Percentiles rank a stretch among this genome's conserved stretches.
Evolutionary conservation across 2,888 invertebrate species (phyloP).

Genomic region (Caenorhabditis angaria): DNA sequence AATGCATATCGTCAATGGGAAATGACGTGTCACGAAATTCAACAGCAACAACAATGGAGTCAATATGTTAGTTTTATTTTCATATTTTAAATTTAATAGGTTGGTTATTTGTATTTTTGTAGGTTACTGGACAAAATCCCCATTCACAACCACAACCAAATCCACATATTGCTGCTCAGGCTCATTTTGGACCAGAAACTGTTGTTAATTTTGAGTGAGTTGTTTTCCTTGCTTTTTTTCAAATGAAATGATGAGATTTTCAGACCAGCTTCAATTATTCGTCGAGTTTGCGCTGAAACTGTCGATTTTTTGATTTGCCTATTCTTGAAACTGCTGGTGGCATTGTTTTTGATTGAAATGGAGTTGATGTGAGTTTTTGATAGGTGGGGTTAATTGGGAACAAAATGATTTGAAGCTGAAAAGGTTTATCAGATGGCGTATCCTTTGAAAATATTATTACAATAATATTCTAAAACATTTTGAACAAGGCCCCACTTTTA

Average conservation of each 20-base stretch:
- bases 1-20: slow-evolving; percentile 5
- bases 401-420: neutral
- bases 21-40: neutral
- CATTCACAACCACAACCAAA: neutral
- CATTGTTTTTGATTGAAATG: slow-evolving; percentile 57
- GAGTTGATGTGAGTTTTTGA: slow-evolving; percentile 55
- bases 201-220: slow-evolving; percentile 9
- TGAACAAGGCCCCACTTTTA: neutral
- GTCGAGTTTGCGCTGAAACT: slow-evolving; percentile 60
- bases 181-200: neutral
- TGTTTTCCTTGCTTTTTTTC: neutral
- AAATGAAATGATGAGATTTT: slow-evolving; percentile 8
- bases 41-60: neutral
- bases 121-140: neutral
- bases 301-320: slow-evolving; percentile 63
- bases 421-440: neutral
- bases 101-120: no score
- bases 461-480: neutral
- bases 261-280: slow-evolving; percentile 53
- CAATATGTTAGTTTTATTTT: slow-evolving; percentile 6
- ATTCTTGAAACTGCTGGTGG: slow-evolving; percentile 58
- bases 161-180: neutral
- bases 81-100: neutral
- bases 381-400: slow-evolving; percentile 3
- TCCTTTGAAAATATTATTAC: neutral